Conservation (phyloP, 2,797 vertebrate genomes). For the Falco naumanni region DNA sequence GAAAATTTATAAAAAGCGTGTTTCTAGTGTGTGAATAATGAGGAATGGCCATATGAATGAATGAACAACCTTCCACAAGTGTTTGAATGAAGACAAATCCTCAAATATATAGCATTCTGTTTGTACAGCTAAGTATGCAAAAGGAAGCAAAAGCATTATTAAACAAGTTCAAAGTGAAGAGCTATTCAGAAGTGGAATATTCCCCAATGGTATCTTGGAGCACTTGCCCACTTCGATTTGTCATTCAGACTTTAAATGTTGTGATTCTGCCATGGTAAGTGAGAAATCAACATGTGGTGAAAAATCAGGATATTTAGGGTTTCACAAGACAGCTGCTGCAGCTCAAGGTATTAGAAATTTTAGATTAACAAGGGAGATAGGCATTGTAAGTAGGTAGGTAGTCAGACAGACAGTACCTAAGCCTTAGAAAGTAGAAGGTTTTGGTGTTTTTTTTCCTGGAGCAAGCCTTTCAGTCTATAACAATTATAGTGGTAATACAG, state of each 20-base stretch:
- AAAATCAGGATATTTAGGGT: neutral
- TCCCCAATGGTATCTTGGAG: neutral
- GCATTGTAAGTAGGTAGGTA: neutral
- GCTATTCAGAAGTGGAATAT: neutral
- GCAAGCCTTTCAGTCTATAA: neutral
- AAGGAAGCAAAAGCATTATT: neutral
- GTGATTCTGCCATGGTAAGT: neutral
- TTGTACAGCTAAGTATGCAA: neutral
- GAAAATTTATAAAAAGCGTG: neutral
- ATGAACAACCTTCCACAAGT: neutral
- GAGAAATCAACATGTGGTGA: neutral
- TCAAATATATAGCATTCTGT: neutral
- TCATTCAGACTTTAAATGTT: neutral
- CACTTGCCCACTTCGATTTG: neutral
- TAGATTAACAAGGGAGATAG: neutral
- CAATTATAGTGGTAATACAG: neutral
- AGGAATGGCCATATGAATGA: neutral
- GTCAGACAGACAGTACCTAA: neutral
- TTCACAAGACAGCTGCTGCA: neutral
- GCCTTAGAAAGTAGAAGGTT: neutral
- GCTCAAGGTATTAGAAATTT: neutral
- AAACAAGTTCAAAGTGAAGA: neutral
- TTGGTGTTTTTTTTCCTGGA: neutral
- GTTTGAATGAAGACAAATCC: neutral
- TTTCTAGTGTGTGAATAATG: neutral